A percentile compares a stretch with the other conserved stretches of the same genome.
phyloP scores from a whole-genome alignment of 64 coral and sea anemone species.

The Trachythela sp. region DNA sequence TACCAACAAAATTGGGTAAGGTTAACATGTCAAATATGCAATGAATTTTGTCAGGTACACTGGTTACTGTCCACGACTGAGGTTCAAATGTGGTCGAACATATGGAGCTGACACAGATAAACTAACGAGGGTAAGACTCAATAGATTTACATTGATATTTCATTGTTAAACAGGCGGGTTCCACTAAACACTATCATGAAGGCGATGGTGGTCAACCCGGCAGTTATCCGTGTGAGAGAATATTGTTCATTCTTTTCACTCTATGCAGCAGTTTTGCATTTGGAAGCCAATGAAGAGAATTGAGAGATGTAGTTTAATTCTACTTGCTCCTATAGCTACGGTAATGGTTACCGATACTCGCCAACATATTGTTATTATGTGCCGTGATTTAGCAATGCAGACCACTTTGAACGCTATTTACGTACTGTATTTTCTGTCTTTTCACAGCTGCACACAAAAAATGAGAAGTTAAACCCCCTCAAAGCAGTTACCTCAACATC shows the following conservation, averaged over 20 bases:
- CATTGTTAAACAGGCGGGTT: no score
- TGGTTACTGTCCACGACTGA: conserved; percentile 84
- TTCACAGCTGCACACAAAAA: conserved; percentile 74
- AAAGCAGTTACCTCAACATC: conserved; percentile 37
- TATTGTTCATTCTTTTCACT: no score
- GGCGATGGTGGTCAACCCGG: no score
- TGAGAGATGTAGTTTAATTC: no score
- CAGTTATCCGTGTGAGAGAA: no score
- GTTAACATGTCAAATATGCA: neutral
- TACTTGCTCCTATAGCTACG: no score
- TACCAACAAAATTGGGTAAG: no score
- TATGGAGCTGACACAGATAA: conserved; percentile 92
- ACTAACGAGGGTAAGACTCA: conserved; percentile 65
- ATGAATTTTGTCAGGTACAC: conserved; percentile 57
- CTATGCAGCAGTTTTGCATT: no score
- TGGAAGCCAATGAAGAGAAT: no score
- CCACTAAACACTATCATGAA: no score
- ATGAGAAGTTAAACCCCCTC: conserved; percentile 72
- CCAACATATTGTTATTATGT: no score
- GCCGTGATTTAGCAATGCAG: neutral
- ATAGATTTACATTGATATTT: neutral
- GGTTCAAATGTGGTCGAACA: conserved; percentile 85
- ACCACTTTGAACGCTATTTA: neutral
- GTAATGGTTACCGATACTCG: no score
- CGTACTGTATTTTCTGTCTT: neutral